Evolutionary conservation across 2,797 vertebrate species (phyloP).

Genomic region (Picus viridis): DNA sequence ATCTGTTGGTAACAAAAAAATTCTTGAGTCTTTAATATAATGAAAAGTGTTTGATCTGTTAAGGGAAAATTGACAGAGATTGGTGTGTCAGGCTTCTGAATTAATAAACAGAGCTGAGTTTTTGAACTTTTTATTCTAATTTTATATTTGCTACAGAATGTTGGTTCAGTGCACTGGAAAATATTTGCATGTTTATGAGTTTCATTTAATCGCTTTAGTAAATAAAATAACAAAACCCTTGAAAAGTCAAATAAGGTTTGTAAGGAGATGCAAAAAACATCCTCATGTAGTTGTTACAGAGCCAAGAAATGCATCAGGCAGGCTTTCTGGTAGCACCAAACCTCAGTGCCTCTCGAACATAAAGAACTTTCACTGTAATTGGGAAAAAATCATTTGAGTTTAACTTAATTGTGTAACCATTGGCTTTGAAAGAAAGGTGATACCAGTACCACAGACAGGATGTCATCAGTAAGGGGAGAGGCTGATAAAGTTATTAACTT

Average conservation of each 20-base stretch:
- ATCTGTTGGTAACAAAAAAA: neutral
- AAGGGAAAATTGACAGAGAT: neutral
- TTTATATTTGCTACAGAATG: neutral
- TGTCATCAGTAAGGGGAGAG: neutral
- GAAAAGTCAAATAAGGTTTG: neutral
- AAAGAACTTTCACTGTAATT: neutral
- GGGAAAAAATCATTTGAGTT: neutral
- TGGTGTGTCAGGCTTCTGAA: neutral
- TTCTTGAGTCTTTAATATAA: neutral
- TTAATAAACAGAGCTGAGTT: neutral
- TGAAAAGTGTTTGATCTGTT: neutral
- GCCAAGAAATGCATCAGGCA: neutral
- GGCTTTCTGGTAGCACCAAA: neutral
- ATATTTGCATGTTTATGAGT: neutral
- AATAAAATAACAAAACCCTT: neutral
- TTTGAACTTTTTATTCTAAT: neutral
- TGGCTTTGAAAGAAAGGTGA: neutral
- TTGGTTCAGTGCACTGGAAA: neutral
- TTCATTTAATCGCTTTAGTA: neutral
- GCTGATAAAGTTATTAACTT: neutral
- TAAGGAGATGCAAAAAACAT: neutral
- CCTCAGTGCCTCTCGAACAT: neutral
- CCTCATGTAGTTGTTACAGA: neutral
- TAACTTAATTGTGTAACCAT: neutral
- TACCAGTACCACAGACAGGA: neutral